Evolutionary conservation across 2,113 vertebrate species (phyloP), one percentile per base, ranked within the genome.

Genomic region (Crypturellus undulatus): DNA sequence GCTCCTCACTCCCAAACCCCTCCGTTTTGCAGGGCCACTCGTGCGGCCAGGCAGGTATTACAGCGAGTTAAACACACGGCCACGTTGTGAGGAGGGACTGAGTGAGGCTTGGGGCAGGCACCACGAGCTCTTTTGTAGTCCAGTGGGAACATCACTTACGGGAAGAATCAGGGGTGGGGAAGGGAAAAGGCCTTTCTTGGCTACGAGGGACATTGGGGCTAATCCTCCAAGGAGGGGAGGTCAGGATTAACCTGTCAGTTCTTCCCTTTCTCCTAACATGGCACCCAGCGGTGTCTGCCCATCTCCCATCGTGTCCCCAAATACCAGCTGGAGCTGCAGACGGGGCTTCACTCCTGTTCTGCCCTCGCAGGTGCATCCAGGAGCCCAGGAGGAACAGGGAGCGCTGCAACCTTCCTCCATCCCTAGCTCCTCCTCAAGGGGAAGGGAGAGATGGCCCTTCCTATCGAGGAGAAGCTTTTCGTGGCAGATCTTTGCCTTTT

Each of bases 131-230:
- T 4, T 34, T 10, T 1, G 3, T 22, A 63, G 5, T 34, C 40
- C 4, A 3, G 79, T 63, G 62, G 38, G 70, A 71, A 36, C 69
- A 49, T 36, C 83, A n/a, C 22, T 76, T 76, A 0, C 1, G 2
- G 49, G 67, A 68, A 72, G 69, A 45, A 62, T 60, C 84, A 56
- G 36, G 63, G 4, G 52, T 9, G 59, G 67, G 59, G n/a, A 28
- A 54, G 70, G 68, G 30, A 32, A 51, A 73, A 0, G 75, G 18
- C 30, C 58, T 34, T 21, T 34, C 20, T 56, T n/a, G 13, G 47
- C 22, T 87, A 0, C 5, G 4, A 49, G 6, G 12, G 51, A 36
- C 21, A 1, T 0, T 7, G 22, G 32, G n/a, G 22, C 12, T 9
- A 64, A 1, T 1, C 14, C 9, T 28, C 52, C 2, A 4, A 47